phyloP scores from a whole-genome alignment of 2,888 invertebrate genomes.

The Bugula neritina region DNA sequence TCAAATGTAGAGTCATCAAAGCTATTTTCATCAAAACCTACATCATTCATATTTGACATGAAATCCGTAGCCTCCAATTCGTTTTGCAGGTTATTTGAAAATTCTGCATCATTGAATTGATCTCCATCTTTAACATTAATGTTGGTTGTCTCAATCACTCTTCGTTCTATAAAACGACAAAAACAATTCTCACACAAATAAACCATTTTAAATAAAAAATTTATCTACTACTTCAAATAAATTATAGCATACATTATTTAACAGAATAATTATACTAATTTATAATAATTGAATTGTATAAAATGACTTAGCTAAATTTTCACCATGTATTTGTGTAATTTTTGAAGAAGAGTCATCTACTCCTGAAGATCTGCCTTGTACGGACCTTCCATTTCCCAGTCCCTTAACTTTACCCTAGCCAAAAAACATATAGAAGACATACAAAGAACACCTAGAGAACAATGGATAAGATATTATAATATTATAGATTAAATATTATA shows the following conservation, averaged over 20 bases:
- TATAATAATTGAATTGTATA: too few species aligned
- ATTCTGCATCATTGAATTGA: neutral
- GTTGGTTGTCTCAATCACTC: neutral
- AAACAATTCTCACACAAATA: neutral
- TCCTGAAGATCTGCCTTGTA: neutral
- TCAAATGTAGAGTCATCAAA: neutral
- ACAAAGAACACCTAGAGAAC: too few species aligned
- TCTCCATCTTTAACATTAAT: neutral
- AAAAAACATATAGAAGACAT: too few species aligned
- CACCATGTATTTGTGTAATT: neutral
- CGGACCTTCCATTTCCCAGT: too few species aligned
- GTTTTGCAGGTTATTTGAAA: neutral
- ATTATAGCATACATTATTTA: too few species aligned
- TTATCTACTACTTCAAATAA: too few species aligned
- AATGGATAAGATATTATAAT: too few species aligned
- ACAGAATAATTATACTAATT: too few species aligned
- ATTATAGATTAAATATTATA: too few species aligned
- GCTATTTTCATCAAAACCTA: neutral
- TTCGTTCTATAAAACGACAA: neutral
- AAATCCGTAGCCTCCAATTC: neutral
- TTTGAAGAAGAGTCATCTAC: neutral
- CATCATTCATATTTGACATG: neutral
- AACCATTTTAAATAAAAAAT: too few species aligned
- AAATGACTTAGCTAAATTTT: too few species aligned
- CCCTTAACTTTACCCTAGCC: too few species aligned